Conservation (phyloP, 2,888 invertebrate species). For the Campoplex nolae region DNA sequence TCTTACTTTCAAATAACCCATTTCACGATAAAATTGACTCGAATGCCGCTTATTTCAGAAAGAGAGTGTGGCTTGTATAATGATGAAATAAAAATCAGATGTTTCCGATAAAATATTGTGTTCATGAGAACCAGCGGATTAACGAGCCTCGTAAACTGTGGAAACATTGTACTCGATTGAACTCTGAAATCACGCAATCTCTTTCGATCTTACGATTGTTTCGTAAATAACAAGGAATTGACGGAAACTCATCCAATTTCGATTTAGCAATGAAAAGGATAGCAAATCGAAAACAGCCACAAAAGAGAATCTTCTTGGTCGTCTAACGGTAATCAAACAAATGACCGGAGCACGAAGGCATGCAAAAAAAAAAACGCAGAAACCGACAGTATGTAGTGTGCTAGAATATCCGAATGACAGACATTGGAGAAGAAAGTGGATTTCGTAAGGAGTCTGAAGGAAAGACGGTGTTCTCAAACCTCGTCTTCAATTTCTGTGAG, state of each 20-base stretch:
- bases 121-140: neutral
- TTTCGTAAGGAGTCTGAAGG: slow-evolving; percentile 5
- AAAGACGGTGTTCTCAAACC: slow-evolving; percentile 19
- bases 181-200: neutral
- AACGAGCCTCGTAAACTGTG: neutral
- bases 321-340: neutral
- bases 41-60: too few relatives aligned
- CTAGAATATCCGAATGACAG: slow-evolving; percentile 28
- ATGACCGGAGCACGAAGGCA: neutral
- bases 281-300: neutral
- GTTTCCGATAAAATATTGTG: neutral
- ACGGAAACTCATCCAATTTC: neutral
- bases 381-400: neutral
- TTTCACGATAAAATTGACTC: too few relatives aligned
- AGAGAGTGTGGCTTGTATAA: too few relatives aligned
- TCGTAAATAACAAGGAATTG: neutral
- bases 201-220: neutral
- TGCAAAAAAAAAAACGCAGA: neutral
- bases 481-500: slow-evolving; percentile 13
- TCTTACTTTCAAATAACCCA: too few relatives aligned
- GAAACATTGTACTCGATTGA: neutral
- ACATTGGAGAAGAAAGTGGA: slow-evolving; percentile 46
- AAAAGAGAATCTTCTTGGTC: neutral
- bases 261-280: neutral
- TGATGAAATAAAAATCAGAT: neutral